Evolutionary conservation across 2,888 invertebrate species (phyloP).

Genomic region (Sepiola atlantica): DNA sequence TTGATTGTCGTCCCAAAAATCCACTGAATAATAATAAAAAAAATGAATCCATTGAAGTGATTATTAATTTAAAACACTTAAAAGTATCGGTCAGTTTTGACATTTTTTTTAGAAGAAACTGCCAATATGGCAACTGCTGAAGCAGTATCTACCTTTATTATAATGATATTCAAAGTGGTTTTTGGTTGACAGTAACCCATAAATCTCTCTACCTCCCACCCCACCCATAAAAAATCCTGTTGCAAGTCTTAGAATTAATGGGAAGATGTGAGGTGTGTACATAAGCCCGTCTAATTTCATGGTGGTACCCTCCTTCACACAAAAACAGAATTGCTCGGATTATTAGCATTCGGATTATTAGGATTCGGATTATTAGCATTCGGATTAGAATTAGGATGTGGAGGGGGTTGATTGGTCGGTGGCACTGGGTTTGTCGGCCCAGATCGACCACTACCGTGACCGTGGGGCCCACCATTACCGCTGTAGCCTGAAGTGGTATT

Average conservation of each 20-base stretch:
- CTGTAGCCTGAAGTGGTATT: conserved; percentile 32
- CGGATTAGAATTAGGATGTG: conserved; percentile 39
- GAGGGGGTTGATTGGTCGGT: conserved; percentile 25
- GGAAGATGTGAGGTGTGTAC: neutral
- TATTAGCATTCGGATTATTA: conserved; percentile 24
- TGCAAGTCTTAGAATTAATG: neutral
- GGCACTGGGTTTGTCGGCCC: conserved; percentile 36
- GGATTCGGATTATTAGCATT: too few relatives aligned
- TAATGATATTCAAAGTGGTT: neutral
- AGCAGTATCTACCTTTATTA: neutral
- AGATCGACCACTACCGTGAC: neutral
- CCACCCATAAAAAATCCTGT: neutral
- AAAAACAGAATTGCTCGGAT: conserved; percentile 23
- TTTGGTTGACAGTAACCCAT: neutral
- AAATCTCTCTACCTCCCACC: neutral
- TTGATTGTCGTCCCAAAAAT: neutral
- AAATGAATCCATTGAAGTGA: too few relatives aligned
- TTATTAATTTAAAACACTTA: neutral
- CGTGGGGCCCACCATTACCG: neutral
- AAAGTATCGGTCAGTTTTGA: neutral
- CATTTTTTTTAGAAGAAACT: neutral
- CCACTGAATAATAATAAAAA: too few relatives aligned
- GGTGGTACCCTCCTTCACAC: conserved; percentile 33
- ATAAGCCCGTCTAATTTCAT: neutral
- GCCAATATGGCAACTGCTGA: neutral